Percentiles rank a stretch among this genome's conserved stretches.
Conservation (phyloP, 2,113 vertebrate genomes). For the Syngnathoides biaculeatus region DNA sequence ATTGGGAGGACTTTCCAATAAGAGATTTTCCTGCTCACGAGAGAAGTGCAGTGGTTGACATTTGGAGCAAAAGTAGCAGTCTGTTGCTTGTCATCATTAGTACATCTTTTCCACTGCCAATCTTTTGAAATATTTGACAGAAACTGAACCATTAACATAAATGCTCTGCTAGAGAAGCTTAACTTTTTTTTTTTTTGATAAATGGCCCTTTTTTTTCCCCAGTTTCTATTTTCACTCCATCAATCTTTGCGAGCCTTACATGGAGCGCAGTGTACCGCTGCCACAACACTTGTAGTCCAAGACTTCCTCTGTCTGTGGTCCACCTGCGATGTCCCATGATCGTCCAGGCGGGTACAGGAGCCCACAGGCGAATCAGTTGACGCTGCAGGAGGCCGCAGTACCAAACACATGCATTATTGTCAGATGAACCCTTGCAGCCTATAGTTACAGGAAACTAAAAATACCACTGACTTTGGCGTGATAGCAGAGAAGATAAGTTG, state of each 20-base stretch:
- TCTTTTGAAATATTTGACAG: not conserved
- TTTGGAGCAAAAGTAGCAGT: conserved; percentile 4
- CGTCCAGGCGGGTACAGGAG: conserved; percentile 40
- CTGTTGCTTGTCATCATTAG: not conserved
- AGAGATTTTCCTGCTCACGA: not conserved
- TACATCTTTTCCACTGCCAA: not conserved
- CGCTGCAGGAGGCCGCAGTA: conserved; percentile 47
- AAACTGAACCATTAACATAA: not conserved
- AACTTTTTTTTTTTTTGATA: no score
- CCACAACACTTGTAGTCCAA: conserved; percentile 48
- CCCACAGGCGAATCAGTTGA: conserved; percentile 66
- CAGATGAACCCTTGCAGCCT: conserved; percentile 28
- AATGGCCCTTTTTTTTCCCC: conserved; percentile 3
- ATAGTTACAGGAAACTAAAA: conserved; percentile 29
- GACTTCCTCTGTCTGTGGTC: conserved; percentile 48
- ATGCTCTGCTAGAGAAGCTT: not conserved
- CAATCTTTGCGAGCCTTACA: conserved; percentile 10
- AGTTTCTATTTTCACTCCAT: conserved; percentile 8
- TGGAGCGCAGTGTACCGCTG: conserved; percentile 10
- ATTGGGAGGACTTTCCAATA: not conserved
- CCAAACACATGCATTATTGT: conserved; percentile 54
- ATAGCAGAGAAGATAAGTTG: not conserved
- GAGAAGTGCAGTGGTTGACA: not conserved
- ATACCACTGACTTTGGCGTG: conserved; percentile 8
- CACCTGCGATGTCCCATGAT: conserved; percentile 67